phyloP scores from a whole-genome alignment of 2,113 vertebrate species.

The Atractosteus spatula region DNA sequence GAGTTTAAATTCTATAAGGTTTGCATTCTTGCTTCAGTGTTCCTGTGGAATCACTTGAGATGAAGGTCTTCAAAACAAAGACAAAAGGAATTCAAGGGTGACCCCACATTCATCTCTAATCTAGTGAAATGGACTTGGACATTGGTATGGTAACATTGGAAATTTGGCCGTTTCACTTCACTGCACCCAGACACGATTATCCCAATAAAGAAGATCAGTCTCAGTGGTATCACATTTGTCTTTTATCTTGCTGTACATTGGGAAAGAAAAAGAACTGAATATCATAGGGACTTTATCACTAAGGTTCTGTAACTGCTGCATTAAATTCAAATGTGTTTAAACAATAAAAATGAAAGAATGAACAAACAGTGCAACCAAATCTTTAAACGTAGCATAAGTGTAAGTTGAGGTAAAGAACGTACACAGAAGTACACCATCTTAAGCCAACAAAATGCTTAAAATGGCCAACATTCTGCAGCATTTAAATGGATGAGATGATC shows the following conservation, averaged over 20 bases:
- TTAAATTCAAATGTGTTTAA: no score
- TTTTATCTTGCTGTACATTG: background rate
- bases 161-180: slow-evolving; percentile 6
- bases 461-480: no score
- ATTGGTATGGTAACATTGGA: background rate
- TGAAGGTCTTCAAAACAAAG: slow-evolving; percentile 14
- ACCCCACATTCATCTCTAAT: slow-evolving; percentile 16
- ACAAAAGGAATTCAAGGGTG: slow-evolving; percentile 20
- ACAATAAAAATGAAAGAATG: no score
- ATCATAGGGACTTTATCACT: no score
- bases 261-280: no score
- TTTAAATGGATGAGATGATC: no score
- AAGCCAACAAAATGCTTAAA: no score
- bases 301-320: no score
- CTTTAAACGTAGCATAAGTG: no score
- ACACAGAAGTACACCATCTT: no score
- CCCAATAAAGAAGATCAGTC: background rate
- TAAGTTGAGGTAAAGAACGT: no score
- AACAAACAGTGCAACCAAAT: no score
- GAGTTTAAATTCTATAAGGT: slow-evolving; percentile 17
- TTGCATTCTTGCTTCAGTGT: slow-evolving; percentile 15
- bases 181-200: background rate
- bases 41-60: background rate
- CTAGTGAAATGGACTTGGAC: slow-evolving; percentile 13
- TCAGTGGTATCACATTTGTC: background rate